Percentiles rank a stretch among this genome's conserved stretches.
Evolutionary conservation across 2,113 vertebrate species (phyloP).

Genomic region (Urocitellus parryii): DNA sequence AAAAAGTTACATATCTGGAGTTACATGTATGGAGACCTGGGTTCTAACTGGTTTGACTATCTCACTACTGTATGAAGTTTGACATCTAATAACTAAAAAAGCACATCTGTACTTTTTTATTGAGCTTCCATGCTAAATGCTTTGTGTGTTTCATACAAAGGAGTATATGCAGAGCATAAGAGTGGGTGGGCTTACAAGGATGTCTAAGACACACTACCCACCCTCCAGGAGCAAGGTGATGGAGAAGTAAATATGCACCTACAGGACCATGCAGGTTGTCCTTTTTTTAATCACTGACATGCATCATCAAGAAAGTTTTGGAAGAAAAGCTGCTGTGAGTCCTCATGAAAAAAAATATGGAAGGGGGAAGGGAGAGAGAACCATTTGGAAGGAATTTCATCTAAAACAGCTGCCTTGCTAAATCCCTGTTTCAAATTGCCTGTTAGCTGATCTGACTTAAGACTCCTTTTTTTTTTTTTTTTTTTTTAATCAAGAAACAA

Average conservation of each 20-base stretch:
- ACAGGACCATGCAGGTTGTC: not conserved
- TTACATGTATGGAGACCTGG: not conserved
- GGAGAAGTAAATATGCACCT: not conserved
- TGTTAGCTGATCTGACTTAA: constrained; percentile 83
- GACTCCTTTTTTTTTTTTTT: constrained; percentile 65
- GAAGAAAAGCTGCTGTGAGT: constrained; percentile 44
- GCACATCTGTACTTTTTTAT: not conserved
- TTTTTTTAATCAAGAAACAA: constrained; percentile 81
- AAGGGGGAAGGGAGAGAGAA: constrained; percentile 63
- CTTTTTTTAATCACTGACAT: constrained; percentile 30
- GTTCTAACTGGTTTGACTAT: not conserved
- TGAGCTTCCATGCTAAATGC: constrained; percentile 4
- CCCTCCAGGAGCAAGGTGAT: not conserved
- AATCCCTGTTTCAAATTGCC: constrained; percentile 81
- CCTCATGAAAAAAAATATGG: constrained; percentile 43
- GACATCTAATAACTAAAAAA: not conserved
- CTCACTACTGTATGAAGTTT: not conserved
- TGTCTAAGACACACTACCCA: not conserved
- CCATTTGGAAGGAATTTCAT: constrained; percentile 78
- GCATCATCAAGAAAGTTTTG: constrained; percentile 26
- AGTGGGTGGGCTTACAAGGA: not conserved
- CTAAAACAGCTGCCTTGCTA: constrained; percentile 80
- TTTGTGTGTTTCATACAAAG: not conserved
- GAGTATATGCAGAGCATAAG: not conserved
- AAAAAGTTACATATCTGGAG: not conserved